These are phyloP conservation scores for Archivesica marissinica DNA, from an alignment of 1,140 invertebrate genomes.

Conservation along the genomic window DNA sequence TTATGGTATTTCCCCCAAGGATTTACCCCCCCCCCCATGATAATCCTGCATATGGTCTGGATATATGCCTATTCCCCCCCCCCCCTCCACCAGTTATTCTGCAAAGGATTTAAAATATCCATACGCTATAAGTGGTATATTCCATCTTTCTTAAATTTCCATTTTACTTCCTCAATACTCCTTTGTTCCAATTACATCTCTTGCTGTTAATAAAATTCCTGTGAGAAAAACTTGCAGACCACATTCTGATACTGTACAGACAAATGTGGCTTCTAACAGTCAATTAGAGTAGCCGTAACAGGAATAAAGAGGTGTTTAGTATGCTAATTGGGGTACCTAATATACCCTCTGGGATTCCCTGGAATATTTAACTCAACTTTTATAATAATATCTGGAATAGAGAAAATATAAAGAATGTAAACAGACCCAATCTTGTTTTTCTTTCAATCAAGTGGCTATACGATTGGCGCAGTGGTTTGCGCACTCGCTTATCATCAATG, in stretches of 20 bases:
- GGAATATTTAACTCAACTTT: constrained; percentile 41
- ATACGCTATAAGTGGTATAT: too few species aligned
- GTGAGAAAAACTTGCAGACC: neutral
- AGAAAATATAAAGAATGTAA: too few species aligned
- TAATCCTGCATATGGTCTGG: too few species aligned
- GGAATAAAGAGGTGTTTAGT: neutral
- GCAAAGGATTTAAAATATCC: too few species aligned
- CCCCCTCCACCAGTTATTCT: too few species aligned
- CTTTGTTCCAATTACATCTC: neutral
- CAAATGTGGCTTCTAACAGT: constrained; percentile 12
- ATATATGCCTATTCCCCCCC: too few species aligned
- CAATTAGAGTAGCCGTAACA: neutral
- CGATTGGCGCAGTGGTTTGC: too few species aligned
- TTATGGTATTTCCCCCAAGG: too few species aligned
- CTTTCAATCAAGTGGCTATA: too few species aligned
- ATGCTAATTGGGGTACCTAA: constrained; percentile 23
- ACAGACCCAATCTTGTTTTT: too few species aligned
- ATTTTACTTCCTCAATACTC: neutral
- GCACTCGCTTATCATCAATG: too few species aligned
- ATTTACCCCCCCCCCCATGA: too few species aligned
- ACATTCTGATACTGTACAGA: constrained; percentile 8
- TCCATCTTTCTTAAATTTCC: neutral
- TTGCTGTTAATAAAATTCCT: neutral
- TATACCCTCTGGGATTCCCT: constrained; percentile 15
- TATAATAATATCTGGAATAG: constrained; percentile 21